Evolutionary conservation across 2,888 invertebrate species (phyloP), one percentile per base, ranked within the genome.

Genomic region (Ennomos quercinarius): DNA sequence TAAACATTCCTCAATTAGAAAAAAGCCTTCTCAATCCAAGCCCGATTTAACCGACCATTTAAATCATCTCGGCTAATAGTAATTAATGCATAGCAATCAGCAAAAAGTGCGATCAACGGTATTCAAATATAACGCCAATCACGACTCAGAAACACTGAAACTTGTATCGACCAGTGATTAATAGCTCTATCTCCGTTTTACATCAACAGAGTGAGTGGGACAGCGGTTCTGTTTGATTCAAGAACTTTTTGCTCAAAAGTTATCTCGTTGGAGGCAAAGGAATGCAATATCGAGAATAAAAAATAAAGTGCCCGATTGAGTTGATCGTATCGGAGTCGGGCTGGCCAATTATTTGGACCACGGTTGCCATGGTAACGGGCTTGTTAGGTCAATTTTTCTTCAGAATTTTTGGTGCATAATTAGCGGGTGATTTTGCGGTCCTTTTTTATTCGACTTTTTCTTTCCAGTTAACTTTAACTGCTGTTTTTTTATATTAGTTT

Each of bases 351-450:
- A 84, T 85, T 81, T 80, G 81, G 76, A 76, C 76, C 74, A 71
- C 71, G 58, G 87, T 86, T 84, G 82, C 87, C 71, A 87, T 86
- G 78, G 84, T 78, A 80, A 86, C 84, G 58, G 70, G 57, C 68
- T 68, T 66, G 72, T 68, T 73, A 68, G 46, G 9, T 65, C 27
- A 27, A 27, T 27, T 27, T 27, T 66, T 67, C 61, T 68, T 39
- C 45, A 38, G 46, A 46, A 55, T 51, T 57, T 38, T 10, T 40
- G 40, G 10, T 9, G 1, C 13, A 10, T 34, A 43, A 43, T 34
- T 27, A 27, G 27, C 4, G 27, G 27, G 27, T 27, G 5, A 27
- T 27, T 27, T 27, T 27, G 27, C 27, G 27, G 6, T 6, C 5
- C 3, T 27, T n/a, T 27, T 27, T 27, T 27, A 27, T 27, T 27